phyloP scores from a whole-genome alignment of 1,140 invertebrate species.

The Cepaea nemoralis region DNA sequence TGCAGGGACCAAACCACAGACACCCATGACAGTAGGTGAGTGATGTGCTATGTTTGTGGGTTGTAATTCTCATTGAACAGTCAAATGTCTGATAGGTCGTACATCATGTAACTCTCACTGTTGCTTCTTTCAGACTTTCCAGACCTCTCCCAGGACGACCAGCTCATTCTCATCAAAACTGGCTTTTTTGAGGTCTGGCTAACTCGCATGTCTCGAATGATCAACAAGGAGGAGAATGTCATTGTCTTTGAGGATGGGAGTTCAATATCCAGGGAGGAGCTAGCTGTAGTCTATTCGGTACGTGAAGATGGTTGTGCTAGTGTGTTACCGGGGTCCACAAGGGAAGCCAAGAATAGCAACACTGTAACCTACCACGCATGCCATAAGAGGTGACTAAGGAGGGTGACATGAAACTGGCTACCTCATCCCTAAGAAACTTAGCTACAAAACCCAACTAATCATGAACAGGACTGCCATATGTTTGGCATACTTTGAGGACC shows the following conservation, averaged over 20 bases:
- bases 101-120: neutral
- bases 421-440: too few species aligned
- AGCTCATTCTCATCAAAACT: constrained; percentile 95
- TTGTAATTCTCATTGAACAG: too few species aligned
- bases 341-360: too few species aligned
- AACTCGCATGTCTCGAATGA: constrained; percentile 85
- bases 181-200: constrained; percentile 98
- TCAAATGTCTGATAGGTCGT: too few species aligned
- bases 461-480: too few species aligned
- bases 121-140: constrained; percentile 84
- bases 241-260: constrained; percentile 94
- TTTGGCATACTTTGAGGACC: too few species aligned
- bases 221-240: constrained; percentile 79
- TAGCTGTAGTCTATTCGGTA: constrained; percentile 94
- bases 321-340: neutral
- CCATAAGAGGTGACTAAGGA: neutral
- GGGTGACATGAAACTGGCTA: too few species aligned
- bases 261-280: constrained; percentile 85
- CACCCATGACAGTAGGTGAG: too few species aligned
- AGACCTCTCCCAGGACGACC: constrained; percentile 96
- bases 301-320: constrained; percentile 56
- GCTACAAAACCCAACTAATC: too few species aligned
- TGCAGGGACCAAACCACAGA: too few species aligned
- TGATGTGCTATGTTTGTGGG: too few species aligned
- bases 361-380: too few species aligned